These are phyloP conservation scores for Drosophila eugracilis DNA, from an alignment of 1,140 invertebrate genomes.

Conservation along the genomic window DNA sequence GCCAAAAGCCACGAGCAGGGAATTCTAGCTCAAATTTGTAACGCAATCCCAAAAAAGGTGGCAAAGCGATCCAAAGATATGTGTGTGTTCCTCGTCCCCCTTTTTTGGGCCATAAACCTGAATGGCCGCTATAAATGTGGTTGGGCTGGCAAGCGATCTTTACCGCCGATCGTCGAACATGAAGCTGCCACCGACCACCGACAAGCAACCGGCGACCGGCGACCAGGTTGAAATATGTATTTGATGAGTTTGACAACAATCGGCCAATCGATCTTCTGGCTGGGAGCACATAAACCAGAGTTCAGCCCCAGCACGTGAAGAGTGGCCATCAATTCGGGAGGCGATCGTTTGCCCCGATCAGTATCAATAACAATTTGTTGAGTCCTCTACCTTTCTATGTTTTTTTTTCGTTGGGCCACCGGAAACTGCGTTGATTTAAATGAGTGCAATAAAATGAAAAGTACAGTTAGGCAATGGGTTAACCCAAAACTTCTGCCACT, in stretches of 20 bases:
- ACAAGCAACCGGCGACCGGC: constrained; percentile 36
- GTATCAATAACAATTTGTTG: constrained; percentile 79
- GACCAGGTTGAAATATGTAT: constrained; percentile 68
- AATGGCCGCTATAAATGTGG: constrained; percentile 62
- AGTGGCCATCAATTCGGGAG: constrained; percentile 67
- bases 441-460: constrained; percentile 39
- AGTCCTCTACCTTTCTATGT: constrained; percentile 17
- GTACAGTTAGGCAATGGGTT: constrained; percentile 48
- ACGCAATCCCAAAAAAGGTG: constrained; percentile 36
- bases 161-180: constrained; percentile 61
- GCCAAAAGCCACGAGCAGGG: constrained; percentile 22
- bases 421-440: constrained; percentile 59
- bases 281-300: constrained; percentile 61
- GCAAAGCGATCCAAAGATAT: constrained; percentile 43
- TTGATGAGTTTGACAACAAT: constrained; percentile 79
- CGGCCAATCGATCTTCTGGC: constrained; percentile 69
- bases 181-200: constrained; percentile 57
- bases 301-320: constrained; percentile 46
- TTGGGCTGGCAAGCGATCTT: constrained; percentile 45
- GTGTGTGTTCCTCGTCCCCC: constrained; percentile 2
- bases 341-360: constrained; percentile 69
- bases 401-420: constrained; percentile 34
- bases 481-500: constrained; percentile 12
- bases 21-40: constrained; percentile 33
- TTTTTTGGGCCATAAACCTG: constrained; percentile 39